Conservation (phyloP, 2,888 invertebrate genomes). For the Terebella lapidaria region DNA sequence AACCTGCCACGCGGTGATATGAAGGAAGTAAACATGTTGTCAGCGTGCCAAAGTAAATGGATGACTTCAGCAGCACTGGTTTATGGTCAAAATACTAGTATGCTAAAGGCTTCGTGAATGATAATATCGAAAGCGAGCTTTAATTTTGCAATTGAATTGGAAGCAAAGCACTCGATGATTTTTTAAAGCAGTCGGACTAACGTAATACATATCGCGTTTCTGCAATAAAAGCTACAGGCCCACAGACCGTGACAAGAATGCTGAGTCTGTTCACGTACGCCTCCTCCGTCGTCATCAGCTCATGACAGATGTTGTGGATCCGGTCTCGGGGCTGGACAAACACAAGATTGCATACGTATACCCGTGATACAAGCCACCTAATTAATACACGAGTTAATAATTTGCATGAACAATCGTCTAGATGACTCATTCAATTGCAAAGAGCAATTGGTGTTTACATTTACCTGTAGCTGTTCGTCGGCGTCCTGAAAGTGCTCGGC, state of each 20-base stretch:
- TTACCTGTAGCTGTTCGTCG: background rate
- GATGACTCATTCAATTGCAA: background rate
- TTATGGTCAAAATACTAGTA: too few relatives aligned
- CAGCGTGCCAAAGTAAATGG: too few relatives aligned
- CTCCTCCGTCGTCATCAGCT: conserved; percentile 19
- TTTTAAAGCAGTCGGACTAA: background rate
- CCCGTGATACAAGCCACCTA: background rate
- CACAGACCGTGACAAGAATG: conserved; percentile 16
- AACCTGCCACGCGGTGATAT: conserved; percentile 5
- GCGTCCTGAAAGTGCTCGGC: background rate
- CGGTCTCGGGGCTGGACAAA: conserved; percentile 11
- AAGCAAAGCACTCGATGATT: too few relatives aligned
- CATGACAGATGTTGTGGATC: conserved; percentile 16
- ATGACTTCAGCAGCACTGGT: too few relatives aligned
- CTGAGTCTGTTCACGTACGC: conserved; percentile 17
- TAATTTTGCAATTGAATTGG: too few relatives aligned
- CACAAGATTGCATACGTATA: background rate
- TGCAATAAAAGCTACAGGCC: background rate
- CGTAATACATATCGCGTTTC: background rate
- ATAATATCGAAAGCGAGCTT: too few relatives aligned
- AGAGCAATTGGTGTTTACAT: too few relatives aligned
- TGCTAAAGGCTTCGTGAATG: too few relatives aligned
- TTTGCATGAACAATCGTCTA: background rate
- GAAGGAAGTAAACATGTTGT: too few relatives aligned
- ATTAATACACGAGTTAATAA: background rate